Conservation (phyloP, 2,888 invertebrate species). For the Drosophila hamatofila region DNA sequence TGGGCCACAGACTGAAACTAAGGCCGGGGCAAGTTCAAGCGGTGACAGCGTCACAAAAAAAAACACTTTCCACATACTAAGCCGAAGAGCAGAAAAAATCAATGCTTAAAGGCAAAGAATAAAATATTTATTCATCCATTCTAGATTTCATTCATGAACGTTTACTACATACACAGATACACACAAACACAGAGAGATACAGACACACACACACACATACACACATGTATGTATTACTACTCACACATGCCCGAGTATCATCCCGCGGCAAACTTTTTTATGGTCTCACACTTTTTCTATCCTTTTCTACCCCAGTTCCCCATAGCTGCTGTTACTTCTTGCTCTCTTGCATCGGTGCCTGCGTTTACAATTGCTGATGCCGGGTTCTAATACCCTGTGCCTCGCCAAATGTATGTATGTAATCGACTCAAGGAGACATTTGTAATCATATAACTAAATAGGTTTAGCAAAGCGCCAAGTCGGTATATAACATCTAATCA, state of each 20-base stretch:
- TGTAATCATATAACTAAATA: neutral
- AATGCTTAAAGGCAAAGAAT: slow-evolving; percentile 72
- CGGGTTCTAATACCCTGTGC: slow-evolving; percentile 6
- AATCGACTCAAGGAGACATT: too few species aligned
- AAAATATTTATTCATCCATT: slow-evolving; percentile 79
- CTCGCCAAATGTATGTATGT: neutral
- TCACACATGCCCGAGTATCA: slow-evolving; percentile 42
- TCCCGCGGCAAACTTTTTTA: slow-evolving; percentile 48
- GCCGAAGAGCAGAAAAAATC: slow-evolving; percentile 29
- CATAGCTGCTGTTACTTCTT: slow-evolving; percentile 14
- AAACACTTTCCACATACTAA: slow-evolving; percentile 31
- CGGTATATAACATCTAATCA: neutral
- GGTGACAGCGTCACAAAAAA: slow-evolving; percentile 28
- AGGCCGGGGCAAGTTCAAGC: slow-evolving; percentile 27
- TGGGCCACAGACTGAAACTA: slow-evolving; percentile 14
- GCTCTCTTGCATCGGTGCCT: slow-evolving; percentile 14
- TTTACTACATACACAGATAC: slow-evolving; percentile 40
- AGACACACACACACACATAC: neutral
- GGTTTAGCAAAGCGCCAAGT: too few species aligned
- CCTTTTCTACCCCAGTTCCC: slow-evolving; percentile 22
- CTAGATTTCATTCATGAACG: slow-evolving; percentile 79
- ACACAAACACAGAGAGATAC: slow-evolving; percentile 6
- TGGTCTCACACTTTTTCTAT: slow-evolving; percentile 29
- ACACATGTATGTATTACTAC: slow-evolving; percentile 13
- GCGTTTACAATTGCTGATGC: slow-evolving; percentile 44